Base-by-base conservation (phyloP, 2,888 invertebrate genomes). In the Tetrapedia diversipes region DNA sequence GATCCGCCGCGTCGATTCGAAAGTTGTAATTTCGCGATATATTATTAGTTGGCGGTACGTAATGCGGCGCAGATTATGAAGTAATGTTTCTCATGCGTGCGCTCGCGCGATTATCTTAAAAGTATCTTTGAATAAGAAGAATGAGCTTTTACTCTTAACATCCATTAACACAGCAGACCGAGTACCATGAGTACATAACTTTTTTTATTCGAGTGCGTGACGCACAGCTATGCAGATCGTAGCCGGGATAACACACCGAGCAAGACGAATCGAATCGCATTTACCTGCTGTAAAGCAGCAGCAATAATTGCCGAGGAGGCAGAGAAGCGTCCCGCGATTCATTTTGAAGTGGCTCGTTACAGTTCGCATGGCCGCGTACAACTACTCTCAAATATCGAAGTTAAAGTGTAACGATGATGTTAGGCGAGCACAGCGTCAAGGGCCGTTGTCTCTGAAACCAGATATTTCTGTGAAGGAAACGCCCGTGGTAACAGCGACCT, bases 221-320 rank as follows among this genome's bases (percentile, higher is more conserved):
- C 76, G 73, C 82, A 71, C 64, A 69, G 69, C 84, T 77, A 74
- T 82, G 77, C 73, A 78, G 84, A 84, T 83, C 56, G 73, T 51
- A 32, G 57, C 29, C 56, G 24, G 79, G 84, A 84, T 84, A 84
- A 61, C 43, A 49, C 54, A 61, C 27, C 57, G 76, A 77, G 75
- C 72, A 83, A 83, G 84, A 83, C 82, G 84, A 83, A 83, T 83
- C 82, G 82, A 84, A 83, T 80, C 77, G 68, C 72, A 71, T 81
- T 84, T 84, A 71, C 67, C 59, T 54, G 63, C 59, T 32, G 45
- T 56, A 56, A 80, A 64, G 56, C 59, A 65, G 56, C 61, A 56
- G 63, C 74, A 54, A 71, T 74, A 77, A 84, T 81, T 81, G 69
- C 71, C 43, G 65, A 59, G 79, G 65, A 77, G 66, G 73, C 65